phyloP scores from a whole-genome alignment of 2,113 vertebrate species.

The Mormyrus lacerda region DNA sequence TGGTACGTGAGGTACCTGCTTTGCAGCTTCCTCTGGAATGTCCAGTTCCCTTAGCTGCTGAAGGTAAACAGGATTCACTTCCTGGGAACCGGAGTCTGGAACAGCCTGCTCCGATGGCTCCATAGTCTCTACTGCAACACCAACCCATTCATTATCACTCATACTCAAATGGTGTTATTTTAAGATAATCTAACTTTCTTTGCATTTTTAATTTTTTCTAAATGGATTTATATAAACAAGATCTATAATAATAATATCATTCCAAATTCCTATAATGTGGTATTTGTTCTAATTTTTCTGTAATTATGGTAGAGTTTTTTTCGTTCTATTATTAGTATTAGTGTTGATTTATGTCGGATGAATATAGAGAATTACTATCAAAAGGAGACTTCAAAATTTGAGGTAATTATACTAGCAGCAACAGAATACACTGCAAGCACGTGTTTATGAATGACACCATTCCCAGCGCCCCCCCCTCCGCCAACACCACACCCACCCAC shows the following conservation, averaged over 20 bases:
- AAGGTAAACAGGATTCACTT: slow-evolving; percentile 63
- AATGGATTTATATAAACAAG: not conserved
- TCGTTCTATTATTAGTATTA: not conserved
- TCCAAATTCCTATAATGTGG: not conserved
- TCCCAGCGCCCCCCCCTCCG: not conserved
- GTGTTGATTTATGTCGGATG: not conserved
- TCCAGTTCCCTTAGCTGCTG: slow-evolving; percentile 68
- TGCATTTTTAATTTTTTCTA: not conserved
- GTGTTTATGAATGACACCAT: not conserved
- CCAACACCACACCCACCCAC: not conserved
- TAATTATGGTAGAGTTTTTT: not conserved
- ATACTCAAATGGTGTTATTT: not conserved
- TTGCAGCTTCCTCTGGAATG: slow-evolving; percentile 71
- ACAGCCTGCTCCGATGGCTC: slow-evolving; percentile 55
- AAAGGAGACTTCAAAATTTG: not conserved
- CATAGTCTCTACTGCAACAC: slow-evolving; percentile 42
- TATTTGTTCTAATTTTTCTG: not conserved
- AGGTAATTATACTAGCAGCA: not conserved
- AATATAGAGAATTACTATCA: not conserved
- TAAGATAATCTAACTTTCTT: not conserved
- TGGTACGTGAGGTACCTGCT: slow-evolving; percentile 51
- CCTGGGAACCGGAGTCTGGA: slow-evolving; percentile 46
- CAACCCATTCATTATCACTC: not conserved
- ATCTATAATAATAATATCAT: not conserved
- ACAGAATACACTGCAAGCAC: not conserved